Evolutionary conservation across 2,888 invertebrate genomes (phyloP), one percentile per base, ranked within the genome.

Genomic region (Idaea aversata): DNA sequence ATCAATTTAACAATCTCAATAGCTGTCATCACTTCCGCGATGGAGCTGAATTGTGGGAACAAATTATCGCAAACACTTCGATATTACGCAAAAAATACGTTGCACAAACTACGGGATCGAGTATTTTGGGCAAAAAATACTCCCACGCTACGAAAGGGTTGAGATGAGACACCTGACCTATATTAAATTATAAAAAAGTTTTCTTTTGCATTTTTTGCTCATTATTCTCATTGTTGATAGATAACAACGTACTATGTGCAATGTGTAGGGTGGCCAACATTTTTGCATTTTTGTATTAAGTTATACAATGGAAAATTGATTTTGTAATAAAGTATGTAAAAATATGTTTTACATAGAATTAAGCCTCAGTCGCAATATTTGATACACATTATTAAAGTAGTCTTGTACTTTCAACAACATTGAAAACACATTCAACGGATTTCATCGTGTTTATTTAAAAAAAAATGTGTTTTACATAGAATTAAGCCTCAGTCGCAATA

Each of bases 131-230:
- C 79, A 86, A 90, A 90, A 90, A 90, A 79, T 74, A 70, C 93
- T 92, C 93, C 93, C 92, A 93, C 92, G 91, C 88, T 80, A 74
- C 80, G 87, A 90, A 92, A 93, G 93, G 93, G 93, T 93, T 93
- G 86, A 86, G 76, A 86, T 93, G 86, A 86, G 76, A 86, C 93
- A 93, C 93, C 93, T 93, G 93, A 93, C 93, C 93, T 91, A 93
- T 88, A 92, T 93, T 91, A 86, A 78, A 82, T 84, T 85, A 83
- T 86, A 82, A 81, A 81, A 81, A 59, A 77, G 84, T 88, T 90
- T 90, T 91, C 86, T 87, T 82, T 83, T 79, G 79, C 77, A 76
- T 87, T 91, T 92, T 92, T 91, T 90, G 87, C 88, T 85, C 83
- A 85, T 86, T 87, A 87, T 88, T 84, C 81, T 81, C 77, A 81